Conservation (phyloP, 2,797 vertebrate genomes). For the Knipowitschia caucasica region DNA sequence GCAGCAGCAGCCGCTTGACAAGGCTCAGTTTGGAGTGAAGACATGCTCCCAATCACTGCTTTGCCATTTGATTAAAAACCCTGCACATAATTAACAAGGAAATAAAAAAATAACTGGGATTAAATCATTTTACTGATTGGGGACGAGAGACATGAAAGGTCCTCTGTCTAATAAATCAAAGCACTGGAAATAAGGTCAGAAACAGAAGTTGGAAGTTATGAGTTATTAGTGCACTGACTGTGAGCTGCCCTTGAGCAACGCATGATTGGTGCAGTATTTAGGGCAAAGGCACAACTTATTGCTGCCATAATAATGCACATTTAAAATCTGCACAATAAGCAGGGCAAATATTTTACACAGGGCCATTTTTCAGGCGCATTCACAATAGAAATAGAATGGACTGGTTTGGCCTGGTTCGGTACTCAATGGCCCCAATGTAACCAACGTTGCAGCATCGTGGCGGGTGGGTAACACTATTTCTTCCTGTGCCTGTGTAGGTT, state of each 20-base stretch:
- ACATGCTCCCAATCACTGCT: background rate
- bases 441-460: too few species aligned
- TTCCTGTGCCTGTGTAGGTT: too few species aligned
- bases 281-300: background rate
- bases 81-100: background rate
- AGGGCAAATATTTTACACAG: too few species aligned
- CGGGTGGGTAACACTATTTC: too few species aligned
- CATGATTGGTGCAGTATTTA: background rate
- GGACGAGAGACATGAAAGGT: background rate
- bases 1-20: background rate
- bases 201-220: background rate
- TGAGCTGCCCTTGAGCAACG: background rate
- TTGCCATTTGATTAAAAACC: constrained; percentile 12
- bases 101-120: background rate
- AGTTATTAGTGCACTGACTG: background rate
- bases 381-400: too few species aligned
- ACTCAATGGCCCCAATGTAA: too few species aligned
- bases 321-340: too few species aligned
- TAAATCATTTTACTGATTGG: background rate
- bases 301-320: too few species aligned
- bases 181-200: background rate
- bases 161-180: background rate
- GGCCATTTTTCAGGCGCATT: too few species aligned
- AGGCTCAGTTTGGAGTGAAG: background rate
- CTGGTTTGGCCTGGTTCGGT: too few species aligned